These are phyloP conservation scores for Sphaerophoria taeniata DNA, from an alignment of 2,888 invertebrate species.

Conservation along the genomic window DNA sequence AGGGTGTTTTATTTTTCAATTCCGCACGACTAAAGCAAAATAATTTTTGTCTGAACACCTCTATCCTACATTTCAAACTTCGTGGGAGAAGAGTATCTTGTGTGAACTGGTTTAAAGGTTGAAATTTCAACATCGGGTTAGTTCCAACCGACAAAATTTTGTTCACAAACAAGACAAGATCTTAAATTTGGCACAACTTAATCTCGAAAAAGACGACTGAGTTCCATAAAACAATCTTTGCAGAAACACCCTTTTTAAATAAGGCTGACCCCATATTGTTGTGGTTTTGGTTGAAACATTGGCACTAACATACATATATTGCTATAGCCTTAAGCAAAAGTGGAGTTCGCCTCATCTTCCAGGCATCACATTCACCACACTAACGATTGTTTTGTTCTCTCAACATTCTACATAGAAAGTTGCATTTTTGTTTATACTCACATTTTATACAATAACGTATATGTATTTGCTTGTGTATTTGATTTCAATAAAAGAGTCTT, in stretches of 20 bases:
- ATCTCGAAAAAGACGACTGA: too few relatives aligned
- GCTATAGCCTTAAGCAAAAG: slow-evolving; percentile 39
- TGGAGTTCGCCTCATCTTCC: slow-evolving; percentile 46
- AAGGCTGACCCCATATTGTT: slow-evolving; percentile 58
- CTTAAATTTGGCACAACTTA: not conserved
- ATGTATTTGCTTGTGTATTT: slow-evolving; percentile 17
- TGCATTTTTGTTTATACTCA: slow-evolving; percentile 40
- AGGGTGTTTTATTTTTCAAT: slow-evolving; percentile 21
- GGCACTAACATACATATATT: not conserved
- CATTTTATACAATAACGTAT: not conserved
- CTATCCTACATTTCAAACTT: too few relatives aligned
- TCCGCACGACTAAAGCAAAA: too few relatives aligned
- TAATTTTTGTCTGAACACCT: too few relatives aligned
- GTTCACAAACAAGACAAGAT: too few relatives aligned
- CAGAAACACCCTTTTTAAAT: slow-evolving; percentile 17
- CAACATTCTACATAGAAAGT: slow-evolving; percentile 64
- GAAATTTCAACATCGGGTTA: too few relatives aligned
- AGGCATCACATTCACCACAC: slow-evolving; percentile 29
- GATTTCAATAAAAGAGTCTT: slow-evolving; percentile 62
- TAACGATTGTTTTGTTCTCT: slow-evolving; percentile 42
- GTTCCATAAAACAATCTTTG: not conserved
- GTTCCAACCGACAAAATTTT: too few relatives aligned
- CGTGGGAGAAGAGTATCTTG: too few relatives aligned
- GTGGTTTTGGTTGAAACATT: slow-evolving; percentile 17
- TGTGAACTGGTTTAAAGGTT: too few relatives aligned